A percentile compares a stretch with the other conserved stretches of the same genome.
Evolutionary conservation across 2,888 invertebrate genomes (phyloP).

Genomic region (Apamea epomidion): DNA sequence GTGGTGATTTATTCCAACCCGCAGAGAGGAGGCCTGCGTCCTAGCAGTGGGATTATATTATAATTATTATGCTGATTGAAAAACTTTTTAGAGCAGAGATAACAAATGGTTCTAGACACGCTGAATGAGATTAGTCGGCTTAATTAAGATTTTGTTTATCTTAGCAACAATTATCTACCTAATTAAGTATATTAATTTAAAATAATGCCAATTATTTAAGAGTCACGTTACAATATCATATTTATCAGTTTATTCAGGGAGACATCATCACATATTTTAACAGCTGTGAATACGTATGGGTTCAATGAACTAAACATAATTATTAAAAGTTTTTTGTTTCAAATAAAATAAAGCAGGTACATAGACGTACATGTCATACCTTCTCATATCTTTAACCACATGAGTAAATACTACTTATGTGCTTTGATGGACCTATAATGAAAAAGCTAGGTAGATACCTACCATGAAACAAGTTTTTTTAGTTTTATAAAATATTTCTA

Average conservation of each 20-base stretch:
- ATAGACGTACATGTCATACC: too few species aligned
- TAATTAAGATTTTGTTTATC: background rate
- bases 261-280: slow-evolving; percentile 2
- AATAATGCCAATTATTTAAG: background rate
- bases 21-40: too few species aligned
- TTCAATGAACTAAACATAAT: slow-evolving; percentile 5
- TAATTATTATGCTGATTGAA: too few species aligned
- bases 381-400: too few species aligned
- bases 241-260: background rate
- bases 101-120: background rate
- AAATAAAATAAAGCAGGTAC: background rate
- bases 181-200: background rate
- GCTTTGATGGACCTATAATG: too few species aligned
- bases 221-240: slow-evolving; percentile 3
- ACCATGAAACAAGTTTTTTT: too few species aligned
- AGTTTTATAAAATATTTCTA: too few species aligned
- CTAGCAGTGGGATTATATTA: too few species aligned
- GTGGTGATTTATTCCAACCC: too few species aligned
- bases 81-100: background rate
- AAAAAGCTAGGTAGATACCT: too few species aligned
- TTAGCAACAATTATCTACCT: slow-evolving; percentile 1
- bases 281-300: background rate
- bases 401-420: too few species aligned
- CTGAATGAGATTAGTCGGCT: background rate
- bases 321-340: slow-evolving; percentile 23